These are phyloP conservation scores for Eristalis pertinax DNA, from an alignment of 2,888 invertebrate species.

Conservation along the genomic window DNA sequence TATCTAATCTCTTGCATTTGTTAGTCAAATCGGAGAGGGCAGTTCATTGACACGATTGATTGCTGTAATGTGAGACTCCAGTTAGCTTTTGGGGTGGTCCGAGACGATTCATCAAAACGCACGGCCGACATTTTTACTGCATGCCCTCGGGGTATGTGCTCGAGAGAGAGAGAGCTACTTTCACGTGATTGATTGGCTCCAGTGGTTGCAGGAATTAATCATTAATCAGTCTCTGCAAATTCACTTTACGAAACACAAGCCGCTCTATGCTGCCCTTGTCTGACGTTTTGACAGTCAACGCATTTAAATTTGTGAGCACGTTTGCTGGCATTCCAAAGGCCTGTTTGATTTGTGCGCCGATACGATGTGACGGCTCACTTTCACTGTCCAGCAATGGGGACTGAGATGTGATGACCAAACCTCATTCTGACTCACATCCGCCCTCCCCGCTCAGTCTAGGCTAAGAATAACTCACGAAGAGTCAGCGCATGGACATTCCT, in stretches of 20 bases:
- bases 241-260: too few relatives aligned
- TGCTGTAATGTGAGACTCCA: neutral
- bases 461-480: neutral
- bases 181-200: neutral
- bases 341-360: too few relatives aligned
- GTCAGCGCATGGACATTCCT: neutral
- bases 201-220: neutral
- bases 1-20: slow-evolving; percentile 11
- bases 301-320: too few relatives aligned
- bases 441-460: neutral
- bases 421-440: neutral
- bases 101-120: neutral
- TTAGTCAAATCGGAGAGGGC: neutral
- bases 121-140: neutral
- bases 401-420: neutral
- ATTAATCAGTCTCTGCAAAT: neutral
- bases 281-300: too few relatives aligned
- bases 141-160: neutral
- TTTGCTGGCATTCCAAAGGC: too few relatives aligned
- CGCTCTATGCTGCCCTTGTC: too few relatives aligned
- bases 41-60: neutral
- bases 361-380: neutral
- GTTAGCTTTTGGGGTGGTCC: neutral
- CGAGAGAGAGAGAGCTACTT: neutral
- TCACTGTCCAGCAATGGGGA: neutral